Evolutionary conservation across 35 echinoderm and acorn worm species (phyloP).

Genomic region (Hemicentrotus pulcherrimus): DNA sequence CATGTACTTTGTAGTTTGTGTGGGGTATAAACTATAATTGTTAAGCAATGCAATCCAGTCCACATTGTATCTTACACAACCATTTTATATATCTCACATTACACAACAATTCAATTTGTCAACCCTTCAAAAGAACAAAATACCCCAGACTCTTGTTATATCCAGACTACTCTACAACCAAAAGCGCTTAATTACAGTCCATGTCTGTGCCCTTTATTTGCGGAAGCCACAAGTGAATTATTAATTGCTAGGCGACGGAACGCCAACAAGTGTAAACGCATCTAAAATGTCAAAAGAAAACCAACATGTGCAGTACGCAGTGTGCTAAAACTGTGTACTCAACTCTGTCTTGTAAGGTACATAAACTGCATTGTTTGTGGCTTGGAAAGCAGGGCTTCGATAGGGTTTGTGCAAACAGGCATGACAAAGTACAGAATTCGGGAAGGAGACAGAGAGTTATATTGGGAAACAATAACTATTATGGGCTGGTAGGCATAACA

Average conservation of each 20-base stretch:
- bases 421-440: constrained; percentile 16
- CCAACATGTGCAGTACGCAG: neutral
- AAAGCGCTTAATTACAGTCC: neutral
- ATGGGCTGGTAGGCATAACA: neutral
- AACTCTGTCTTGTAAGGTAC: neutral
- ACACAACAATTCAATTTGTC: neutral
- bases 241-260: constrained; percentile 30
- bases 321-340: neutral
- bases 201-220: constrained; percentile 21
- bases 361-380: constrained; percentile 26
- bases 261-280: constrained; percentile 48
- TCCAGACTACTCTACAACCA: neutral
- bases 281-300: neutral
- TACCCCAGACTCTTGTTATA: neutral
- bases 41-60: too few species aligned
- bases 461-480: neutral
- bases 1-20: too few species aligned
- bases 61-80: neutral
- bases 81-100: neutral
- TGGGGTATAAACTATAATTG: too few species aligned
- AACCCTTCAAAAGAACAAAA: neutral
- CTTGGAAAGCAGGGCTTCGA: neutral
- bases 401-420: constrained; percentile 20
- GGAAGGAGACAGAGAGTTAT: neutral
- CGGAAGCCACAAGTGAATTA: neutral